Conservation (phyloP, 2,888 invertebrate species). For the Fragum sueziense region DNA sequence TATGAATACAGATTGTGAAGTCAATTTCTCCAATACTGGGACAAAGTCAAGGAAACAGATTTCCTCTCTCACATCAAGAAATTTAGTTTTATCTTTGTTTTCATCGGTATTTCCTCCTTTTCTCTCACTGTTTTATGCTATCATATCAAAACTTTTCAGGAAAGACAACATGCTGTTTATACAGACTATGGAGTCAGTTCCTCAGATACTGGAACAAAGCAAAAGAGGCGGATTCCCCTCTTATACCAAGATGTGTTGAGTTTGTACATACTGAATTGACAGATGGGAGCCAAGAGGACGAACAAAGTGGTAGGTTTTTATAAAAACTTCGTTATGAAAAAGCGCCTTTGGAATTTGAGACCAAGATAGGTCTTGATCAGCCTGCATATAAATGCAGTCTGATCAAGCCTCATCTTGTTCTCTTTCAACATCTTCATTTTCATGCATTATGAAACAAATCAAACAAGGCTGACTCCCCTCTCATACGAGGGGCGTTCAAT, state of each 20-base stretch:
- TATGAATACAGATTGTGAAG: constrained; percentile 77
- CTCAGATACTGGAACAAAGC: constrained; percentile 72
- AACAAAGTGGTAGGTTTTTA: constrained; percentile 1
- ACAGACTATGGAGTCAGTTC: constrained; percentile 75
- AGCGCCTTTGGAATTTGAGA: too few relatives aligned
- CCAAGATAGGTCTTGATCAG: too few relatives aligned
- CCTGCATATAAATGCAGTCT: too few relatives aligned
- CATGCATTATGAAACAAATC: too few relatives aligned
- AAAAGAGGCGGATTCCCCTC: constrained; percentile 62
- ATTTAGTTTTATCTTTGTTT: too few relatives aligned
- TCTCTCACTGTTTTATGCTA: too few relatives aligned
- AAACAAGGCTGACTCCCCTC: too few relatives aligned
- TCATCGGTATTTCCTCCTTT: too few relatives aligned
- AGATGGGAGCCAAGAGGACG: not conserved
- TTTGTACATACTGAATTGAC: constrained; percentile 46
- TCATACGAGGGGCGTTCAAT: too few relatives aligned
- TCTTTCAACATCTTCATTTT: too few relatives aligned
- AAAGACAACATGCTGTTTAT: constrained; percentile 79
- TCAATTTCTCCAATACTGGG: constrained; percentile 74
- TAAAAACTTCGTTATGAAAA: not conserved
- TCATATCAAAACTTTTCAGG: constrained; percentile 50
- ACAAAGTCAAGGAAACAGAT: constrained; percentile 63
- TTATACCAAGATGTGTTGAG: constrained; percentile 61
- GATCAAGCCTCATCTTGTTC: too few relatives aligned
- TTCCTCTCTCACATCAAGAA: too few relatives aligned